Conservation (phyloP, 2,797 vertebrate genomes). For the Lycodopsis pacificus region DNA sequence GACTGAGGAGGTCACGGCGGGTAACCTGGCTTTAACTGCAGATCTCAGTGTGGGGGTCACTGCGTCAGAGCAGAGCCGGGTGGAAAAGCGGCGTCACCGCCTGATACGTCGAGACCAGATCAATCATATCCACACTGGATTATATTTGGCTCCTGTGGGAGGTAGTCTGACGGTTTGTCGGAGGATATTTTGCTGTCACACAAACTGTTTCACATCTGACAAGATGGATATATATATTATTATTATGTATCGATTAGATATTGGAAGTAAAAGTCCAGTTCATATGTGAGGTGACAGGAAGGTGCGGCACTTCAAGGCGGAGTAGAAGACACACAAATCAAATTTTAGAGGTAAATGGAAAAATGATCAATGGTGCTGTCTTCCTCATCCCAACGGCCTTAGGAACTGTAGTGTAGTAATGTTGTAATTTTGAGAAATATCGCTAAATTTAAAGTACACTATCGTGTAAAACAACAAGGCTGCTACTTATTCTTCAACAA, state of each 20-base stretch:
- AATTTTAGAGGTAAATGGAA: slow-evolving; percentile 6
- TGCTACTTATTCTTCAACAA: background rate
- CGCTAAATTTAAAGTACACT: background rate
- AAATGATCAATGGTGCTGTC: background rate
- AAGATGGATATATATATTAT: background rate
- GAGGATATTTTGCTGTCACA: background rate
- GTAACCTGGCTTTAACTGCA: slow-evolving; percentile 46
- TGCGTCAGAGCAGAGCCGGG: slow-evolving; percentile 35
- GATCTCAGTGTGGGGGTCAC: slow-evolving; percentile 37
- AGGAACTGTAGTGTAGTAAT: background rate
- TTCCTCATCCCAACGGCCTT: background rate
- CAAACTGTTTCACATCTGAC: background rate
- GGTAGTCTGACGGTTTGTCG: background rate
- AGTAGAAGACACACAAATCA: background rate
- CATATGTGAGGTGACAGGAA: background rate
- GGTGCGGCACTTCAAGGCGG: background rate
- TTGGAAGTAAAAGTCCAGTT: background rate
- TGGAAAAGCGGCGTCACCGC: slow-evolving; percentile 5
- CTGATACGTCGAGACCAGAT: slow-evolving; percentile 9
- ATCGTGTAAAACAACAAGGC: slow-evolving; percentile 2
- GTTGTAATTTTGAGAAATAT: background rate
- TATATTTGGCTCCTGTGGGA: background rate
- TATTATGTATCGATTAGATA: background rate
- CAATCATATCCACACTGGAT: slow-evolving; percentile 29
- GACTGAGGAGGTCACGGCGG: slow-evolving; percentile 53